These are phyloP conservation scores for Congeria kusceri DNA, from an alignment of 2,888 invertebrate species.

Conservation along the genomic window DNA sequence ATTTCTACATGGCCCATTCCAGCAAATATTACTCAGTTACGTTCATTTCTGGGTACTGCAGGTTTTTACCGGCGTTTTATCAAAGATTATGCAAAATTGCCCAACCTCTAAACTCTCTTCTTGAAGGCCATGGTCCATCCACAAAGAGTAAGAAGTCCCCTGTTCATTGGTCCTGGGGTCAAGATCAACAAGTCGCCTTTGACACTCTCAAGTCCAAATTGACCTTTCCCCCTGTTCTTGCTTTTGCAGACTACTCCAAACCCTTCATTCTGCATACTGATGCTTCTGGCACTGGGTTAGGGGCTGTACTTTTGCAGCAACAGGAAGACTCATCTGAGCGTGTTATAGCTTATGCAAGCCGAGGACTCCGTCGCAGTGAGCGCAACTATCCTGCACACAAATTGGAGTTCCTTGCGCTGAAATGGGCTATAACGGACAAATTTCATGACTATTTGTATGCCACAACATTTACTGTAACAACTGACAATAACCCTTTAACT, in stretches of 20 bases:
- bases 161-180: conserved; percentile 32
- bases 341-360: conserved; percentile 46
- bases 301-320: conserved; percentile 12
- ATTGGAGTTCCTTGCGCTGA: conserved; percentile 39
- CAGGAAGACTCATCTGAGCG: conserved; percentile 14
- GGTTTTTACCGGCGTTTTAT: conserved; percentile 32
- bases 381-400: conserved; percentile 49
- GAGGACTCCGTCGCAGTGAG: conserved; percentile 36
- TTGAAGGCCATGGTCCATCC: conserved; percentile 1
- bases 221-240: conserved; percentile 28
- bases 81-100: conserved; percentile 19
- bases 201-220: conserved; percentile 34
- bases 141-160: conserved; percentile 8
- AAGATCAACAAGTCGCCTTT: conserved; percentile 27
- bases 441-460: conserved; percentile 51
- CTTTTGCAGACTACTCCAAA: conserved; percentile 35
- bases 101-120: conserved; percentile 16
- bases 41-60: conserved; percentile 23
- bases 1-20: conserved; percentile 10
- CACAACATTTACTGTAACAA: conserved; percentile 7
- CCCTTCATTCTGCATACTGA: conserved; percentile 42
- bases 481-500: conserved; percentile 52
- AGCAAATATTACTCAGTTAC: background rate
- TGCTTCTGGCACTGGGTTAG: conserved; percentile 8
- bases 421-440: conserved; percentile 56